phyloP scores from a whole-genome alignment of 2,888 invertebrate genomes.

The Hesperia comma region DNA sequence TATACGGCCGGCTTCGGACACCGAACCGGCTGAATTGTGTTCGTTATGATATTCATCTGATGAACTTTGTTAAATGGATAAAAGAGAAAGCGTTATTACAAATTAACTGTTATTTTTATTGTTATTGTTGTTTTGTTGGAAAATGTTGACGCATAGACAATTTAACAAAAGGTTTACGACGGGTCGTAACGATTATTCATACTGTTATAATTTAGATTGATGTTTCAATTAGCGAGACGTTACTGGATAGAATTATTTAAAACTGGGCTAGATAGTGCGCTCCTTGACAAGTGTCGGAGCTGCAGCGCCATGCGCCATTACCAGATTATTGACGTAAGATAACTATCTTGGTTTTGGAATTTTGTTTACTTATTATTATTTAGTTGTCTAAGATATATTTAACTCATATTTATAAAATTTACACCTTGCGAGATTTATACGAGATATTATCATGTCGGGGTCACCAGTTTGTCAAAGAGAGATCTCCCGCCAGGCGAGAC shows the following conservation, averaged over 20 bases:
- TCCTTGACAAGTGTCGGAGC: too few relatives aligned
- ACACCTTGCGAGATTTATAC: too few relatives aligned
- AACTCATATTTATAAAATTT: too few relatives aligned
- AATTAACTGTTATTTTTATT: constrained; percentile 20
- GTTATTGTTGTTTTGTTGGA: constrained; percentile 8
- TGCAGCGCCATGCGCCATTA: too few relatives aligned
- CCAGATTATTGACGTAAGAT: too few relatives aligned
- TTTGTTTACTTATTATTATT: too few relatives aligned
- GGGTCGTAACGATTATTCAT: neutral
- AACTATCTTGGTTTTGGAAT: too few relatives aligned
- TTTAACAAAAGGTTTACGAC: constrained; percentile 11
- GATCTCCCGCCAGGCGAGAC: too few relatives aligned
- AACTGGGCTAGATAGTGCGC: neutral
- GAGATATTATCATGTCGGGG: too few relatives aligned
- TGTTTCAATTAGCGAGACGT: constrained; percentile 10
- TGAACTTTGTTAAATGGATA: constrained; percentile 10
- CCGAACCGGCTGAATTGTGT: constrained; percentile 17
- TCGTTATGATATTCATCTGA: constrained; percentile 16
- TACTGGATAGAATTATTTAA: neutral
- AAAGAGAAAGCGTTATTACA: constrained; percentile 11
- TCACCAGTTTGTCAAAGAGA: too few relatives aligned
- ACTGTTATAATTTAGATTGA: constrained; percentile 7
- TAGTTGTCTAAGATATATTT: too few relatives aligned
- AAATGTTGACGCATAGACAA: constrained; percentile 16
- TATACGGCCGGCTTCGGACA: constrained; percentile 9